Evolutionary conservation across 92 coral and sea anemone genomes (phyloP).

Genomic region (Heliopora coerulea): DNA sequence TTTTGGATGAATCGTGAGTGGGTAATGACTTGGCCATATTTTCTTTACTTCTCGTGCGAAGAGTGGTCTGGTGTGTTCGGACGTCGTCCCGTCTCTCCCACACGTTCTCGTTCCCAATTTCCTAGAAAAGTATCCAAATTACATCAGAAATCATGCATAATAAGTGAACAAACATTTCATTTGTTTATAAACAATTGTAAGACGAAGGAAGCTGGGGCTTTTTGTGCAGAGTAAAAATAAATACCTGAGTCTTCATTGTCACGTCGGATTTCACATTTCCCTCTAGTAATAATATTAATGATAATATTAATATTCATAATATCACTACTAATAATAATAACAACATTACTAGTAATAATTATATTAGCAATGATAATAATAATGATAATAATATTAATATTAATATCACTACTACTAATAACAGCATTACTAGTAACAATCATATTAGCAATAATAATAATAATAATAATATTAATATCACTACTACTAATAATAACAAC

Average conservation of each 20-base stretch:
- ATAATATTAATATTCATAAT: no score
- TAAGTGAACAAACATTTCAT: not conserved
- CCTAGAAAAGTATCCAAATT: not conserved
- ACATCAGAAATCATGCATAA: not conserved
- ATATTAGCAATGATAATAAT: no score
- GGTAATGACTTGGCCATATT: not conserved
- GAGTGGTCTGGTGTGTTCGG: constrained; percentile 20
- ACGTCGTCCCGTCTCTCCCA: constrained; percentile 11
- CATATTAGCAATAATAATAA: no score
- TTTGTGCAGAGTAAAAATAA: not conserved
- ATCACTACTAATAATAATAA: no score
- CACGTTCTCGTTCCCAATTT: constrained; percentile 1
- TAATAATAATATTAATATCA: no score
- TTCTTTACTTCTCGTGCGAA: not conserved
- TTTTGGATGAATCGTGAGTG: constrained; percentile 3
- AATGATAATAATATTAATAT: no score
- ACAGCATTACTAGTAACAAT: no score
- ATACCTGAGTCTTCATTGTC: not conserved
- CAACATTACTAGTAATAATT: no score
- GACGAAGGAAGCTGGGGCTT: no score
- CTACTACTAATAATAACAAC: no score
- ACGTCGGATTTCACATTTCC: not conserved
- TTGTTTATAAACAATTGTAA: no score
- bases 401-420: no score
- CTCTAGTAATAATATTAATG: not conserved